A percentile compares a stretch with the other conserved stretches of the same genome.
Conservation (phyloP, 2,113 vertebrate species). For the Alouatta palliata region DNA sequence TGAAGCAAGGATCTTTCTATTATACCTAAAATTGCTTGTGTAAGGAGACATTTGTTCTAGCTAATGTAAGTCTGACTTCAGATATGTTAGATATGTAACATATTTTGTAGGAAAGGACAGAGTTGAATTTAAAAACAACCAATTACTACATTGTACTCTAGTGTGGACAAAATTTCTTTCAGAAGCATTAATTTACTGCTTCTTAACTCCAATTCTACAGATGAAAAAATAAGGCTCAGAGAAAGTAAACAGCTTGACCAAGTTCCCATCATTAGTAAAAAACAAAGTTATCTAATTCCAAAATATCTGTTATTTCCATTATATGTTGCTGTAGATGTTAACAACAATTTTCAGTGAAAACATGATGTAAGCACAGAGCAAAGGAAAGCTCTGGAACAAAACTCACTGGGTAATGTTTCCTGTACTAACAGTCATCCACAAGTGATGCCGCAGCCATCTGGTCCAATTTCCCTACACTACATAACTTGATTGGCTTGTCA, state of each 20-base stretch:
- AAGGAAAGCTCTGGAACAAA: neutral
- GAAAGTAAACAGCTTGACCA: neutral
- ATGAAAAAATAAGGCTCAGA: neutral
- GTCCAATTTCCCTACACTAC: slow-evolving; percentile 7
- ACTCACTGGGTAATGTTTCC: neutral
- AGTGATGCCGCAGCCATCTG: neutral
- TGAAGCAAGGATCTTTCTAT: slow-evolving; percentile 23
- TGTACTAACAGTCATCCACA: neutral
- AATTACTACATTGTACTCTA: neutral
- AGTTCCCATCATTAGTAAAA: neutral
- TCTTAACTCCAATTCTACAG: neutral
- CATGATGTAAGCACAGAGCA: neutral
- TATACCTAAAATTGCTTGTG: neutral
- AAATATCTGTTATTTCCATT: neutral
- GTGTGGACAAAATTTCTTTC: neutral
- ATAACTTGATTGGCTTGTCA: neutral
- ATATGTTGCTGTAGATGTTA: neutral
- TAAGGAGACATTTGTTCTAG: neutral
- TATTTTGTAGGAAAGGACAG: neutral
- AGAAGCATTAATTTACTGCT: neutral
- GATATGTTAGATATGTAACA: neutral
- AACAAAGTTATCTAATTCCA: neutral
- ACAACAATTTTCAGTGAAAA: neutral
- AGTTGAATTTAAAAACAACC: slow-evolving; percentile 36
- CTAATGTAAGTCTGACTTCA: neutral